Evolutionary conservation across 1,140 invertebrate species (phyloP).

Genomic region (Microplitis demolitor): DNA sequence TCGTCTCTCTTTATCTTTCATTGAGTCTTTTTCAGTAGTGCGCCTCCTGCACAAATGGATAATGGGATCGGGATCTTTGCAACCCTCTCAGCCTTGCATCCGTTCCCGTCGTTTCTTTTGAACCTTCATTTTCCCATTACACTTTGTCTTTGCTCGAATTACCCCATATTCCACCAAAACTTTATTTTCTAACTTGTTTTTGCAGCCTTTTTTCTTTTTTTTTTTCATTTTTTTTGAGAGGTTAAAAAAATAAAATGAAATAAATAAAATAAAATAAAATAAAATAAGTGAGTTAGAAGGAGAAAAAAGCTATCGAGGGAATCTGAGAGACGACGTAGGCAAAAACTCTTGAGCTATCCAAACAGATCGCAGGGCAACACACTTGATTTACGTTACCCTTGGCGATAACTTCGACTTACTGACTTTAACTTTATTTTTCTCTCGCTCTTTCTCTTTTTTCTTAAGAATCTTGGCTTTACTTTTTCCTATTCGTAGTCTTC

Average conservation of each 20-base stretch:
- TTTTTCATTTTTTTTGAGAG: neutral
- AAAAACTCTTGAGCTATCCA: constrained; percentile 16
- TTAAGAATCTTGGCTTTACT: constrained; percentile 21
- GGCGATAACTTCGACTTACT: constrained; percentile 48
- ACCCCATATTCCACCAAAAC: constrained; percentile 2
- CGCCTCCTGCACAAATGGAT: constrained; percentile 15
- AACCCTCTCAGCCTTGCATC: constrained; percentile 23
- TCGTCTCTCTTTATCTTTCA: neutral
- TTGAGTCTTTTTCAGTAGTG: neutral
- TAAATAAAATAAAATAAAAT: neutral
- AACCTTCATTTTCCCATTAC: constrained; percentile 28
- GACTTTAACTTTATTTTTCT: neutral
- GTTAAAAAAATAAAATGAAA: neutral
- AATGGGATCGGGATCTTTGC: constrained; percentile 20
- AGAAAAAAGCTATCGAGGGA: constrained; percentile 14
- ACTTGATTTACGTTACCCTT: constrained; percentile 52
- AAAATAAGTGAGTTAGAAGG: neutral
- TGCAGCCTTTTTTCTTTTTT: neutral
- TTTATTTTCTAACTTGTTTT: neutral
- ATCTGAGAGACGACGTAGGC: constrained; percentile 21
- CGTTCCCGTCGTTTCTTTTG: constrained; percentile 17
- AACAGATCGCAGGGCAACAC: constrained; percentile 33
- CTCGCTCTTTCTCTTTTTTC: constrained; percentile 18
- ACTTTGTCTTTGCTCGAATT: constrained; percentile 20
- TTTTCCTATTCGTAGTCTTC: constrained; percentile 20